A percentile compares a stretch with the other conserved stretches of the same genome.
phyloP scores from a whole-genome alignment of 2,113 vertebrate species.

The Athene cunicularia region DNA sequence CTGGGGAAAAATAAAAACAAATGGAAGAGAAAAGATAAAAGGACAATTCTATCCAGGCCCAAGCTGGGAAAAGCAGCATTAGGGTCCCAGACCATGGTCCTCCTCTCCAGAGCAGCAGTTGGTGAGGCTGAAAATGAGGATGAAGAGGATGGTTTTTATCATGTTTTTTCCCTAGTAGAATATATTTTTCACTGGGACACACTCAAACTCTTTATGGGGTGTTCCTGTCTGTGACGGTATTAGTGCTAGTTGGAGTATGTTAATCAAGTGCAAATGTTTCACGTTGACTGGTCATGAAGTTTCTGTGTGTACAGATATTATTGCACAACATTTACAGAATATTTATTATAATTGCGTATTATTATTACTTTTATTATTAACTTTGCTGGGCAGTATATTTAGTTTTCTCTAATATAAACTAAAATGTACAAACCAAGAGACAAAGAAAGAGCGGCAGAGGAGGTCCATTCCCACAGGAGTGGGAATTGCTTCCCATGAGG shows the following conservation, averaged over 20 bases:
- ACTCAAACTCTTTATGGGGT: background rate
- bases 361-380: background rate
- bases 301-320: background rate
- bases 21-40: background rate
- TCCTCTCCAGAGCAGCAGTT: background rate
- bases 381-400: background rate
- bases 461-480: constrained; percentile 10
- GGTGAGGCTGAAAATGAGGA: background rate
- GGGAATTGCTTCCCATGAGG: constrained; percentile 20
- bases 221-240: background rate
- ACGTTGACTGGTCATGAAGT: background rate
- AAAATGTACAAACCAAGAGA: background rate
- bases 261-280: background rate
- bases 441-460: background rate
- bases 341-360: background rate
- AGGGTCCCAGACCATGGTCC: background rate
- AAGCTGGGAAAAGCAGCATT: background rate
- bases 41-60: background rate
- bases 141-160: background rate
- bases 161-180: background rate
- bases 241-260: background rate
- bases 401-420: background rate
- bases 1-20: background rate
- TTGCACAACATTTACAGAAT: background rate
- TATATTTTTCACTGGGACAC: background rate